A percentile compares a stretch with the other conserved stretches of the same genome.
Conservation (phyloP, 2,113 vertebrate species). For the Epinephelus lanceolatus region DNA sequence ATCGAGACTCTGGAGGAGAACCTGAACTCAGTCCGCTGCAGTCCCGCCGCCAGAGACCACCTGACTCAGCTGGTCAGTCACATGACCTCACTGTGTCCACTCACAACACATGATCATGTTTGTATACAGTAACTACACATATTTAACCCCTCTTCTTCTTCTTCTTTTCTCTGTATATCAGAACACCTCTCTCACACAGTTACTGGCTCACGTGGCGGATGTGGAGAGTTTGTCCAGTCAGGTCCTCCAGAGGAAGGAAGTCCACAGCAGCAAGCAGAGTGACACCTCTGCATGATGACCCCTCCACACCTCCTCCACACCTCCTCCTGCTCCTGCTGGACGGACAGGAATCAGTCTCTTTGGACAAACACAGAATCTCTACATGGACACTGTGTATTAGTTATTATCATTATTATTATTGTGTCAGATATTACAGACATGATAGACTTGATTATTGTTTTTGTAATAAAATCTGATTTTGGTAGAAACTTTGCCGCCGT, state of each 20-base stretch:
- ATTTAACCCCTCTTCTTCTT: not conserved
- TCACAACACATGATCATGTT: too few species aligned
- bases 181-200: conserved; percentile 83
- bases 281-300: conserved; percentile 15
- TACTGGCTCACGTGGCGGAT: conserved; percentile 83
- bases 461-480: not conserved
- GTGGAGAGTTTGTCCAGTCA: conserved; percentile 85
- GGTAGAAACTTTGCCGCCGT: not conserved
- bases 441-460: not conserved
- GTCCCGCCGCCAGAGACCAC: conserved; percentile 72
- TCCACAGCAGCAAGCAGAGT: conserved; percentile 53
- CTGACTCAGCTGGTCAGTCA: conserved; percentile 88
- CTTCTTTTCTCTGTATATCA: conserved; percentile 54
- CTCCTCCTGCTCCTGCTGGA: not conserved
- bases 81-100: not conserved
- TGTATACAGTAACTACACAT: too few species aligned
- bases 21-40: conserved; percentile 80
- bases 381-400: too few species aligned
- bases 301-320: not conserved
- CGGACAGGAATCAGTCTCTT: not conserved
- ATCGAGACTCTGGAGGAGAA: conserved; percentile 89
- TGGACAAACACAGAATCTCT: too few species aligned
- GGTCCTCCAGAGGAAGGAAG: conserved; percentile 86
- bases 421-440: not conserved
- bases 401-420: not conserved